These are phyloP conservation scores for Semicossyphus pulcher DNA, from an alignment of 2,113 vertebrate genomes.

Conservation along the genomic window DNA sequence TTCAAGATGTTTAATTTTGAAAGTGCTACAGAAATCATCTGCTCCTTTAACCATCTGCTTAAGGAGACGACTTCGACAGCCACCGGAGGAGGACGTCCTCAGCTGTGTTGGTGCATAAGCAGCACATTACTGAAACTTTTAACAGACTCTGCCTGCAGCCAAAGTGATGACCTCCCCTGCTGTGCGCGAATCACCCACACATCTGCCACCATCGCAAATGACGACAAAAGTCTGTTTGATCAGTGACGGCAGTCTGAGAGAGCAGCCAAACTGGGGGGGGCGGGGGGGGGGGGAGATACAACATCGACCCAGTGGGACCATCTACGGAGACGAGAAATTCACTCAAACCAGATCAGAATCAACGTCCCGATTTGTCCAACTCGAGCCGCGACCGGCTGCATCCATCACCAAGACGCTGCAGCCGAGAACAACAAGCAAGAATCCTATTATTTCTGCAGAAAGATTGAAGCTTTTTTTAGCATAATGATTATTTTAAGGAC, in stretches of 20 bases:
- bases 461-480: neutral
- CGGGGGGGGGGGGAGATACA: constrained; percentile 42
- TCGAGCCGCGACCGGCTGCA: constrained; percentile 8
- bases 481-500: too few relatives aligned
- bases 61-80: constrained; percentile 40
- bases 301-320: constrained; percentile 18
- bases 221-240: constrained; percentile 68
- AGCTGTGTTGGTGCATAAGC: constrained; percentile 68
- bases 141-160: constrained; percentile 71
- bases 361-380: constrained; percentile 9
- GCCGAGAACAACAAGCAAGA: constrained; percentile 7
- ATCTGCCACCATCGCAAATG: constrained; percentile 70
- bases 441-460: neutral
- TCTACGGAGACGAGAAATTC: constrained; percentile 12
- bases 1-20: constrained; percentile 13
- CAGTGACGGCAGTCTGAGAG: constrained; percentile 46
- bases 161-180: constrained; percentile 71
- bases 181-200: constrained; percentile 66
- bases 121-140: constrained; percentile 75
- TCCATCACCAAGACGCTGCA: neutral
- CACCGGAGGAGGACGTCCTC: constrained; percentile 52
- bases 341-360: constrained; percentile 26
- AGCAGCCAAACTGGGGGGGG: constrained; percentile 46
- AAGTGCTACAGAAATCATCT: constrained; percentile 24
- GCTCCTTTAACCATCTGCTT: constrained; percentile 13